phyloP scores from a whole-genome alignment of 1,140 invertebrate genomes.

The Zaprionus davidi region DNA sequence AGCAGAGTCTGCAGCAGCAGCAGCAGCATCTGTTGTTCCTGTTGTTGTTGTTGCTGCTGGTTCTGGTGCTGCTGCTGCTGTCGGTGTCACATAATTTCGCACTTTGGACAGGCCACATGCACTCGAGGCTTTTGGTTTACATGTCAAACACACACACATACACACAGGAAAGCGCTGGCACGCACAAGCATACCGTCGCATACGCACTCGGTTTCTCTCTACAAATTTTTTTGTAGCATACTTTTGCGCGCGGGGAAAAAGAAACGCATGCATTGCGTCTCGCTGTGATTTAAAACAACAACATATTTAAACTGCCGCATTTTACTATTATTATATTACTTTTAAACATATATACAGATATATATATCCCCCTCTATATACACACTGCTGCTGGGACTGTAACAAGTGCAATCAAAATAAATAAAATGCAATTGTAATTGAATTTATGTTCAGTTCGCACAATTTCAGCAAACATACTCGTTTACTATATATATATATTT shows the following conservation, averaged over 20 bases:
- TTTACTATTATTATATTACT: not conserved
- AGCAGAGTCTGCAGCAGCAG: constrained; percentile 27
- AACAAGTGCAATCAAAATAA: constrained; percentile 33
- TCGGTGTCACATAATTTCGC: constrained; percentile 59
- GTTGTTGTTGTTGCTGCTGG: not conserved
- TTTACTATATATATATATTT: constrained; percentile 1
- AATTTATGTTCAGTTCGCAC: constrained; percentile 26
- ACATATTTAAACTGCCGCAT: not conserved
- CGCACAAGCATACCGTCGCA: not conserved
- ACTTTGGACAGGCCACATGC: constrained; percentile 55
- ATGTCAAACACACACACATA: constrained; percentile 45
- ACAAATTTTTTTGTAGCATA: constrained; percentile 37
- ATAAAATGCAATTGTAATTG: constrained; percentile 38
- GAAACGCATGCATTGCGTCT: not conserved
- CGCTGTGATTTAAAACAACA: constrained; percentile 32
- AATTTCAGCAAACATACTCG: constrained; percentile 7
- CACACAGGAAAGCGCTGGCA: not conserved
- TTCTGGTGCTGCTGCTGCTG: constrained; percentile 41
- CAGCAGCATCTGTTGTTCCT: not conserved
- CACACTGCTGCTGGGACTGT: constrained; percentile 6
- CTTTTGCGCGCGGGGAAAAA: constrained; percentile 31
- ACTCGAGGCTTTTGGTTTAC: constrained; percentile 53
- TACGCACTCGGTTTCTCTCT: not conserved
- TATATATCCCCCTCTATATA: not conserved
- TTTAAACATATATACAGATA: not conserved